Evolutionary conservation across 2,113 vertebrate species (phyloP), one percentile per base, ranked within the genome.

Genomic region (Gambusia holbrooki): DNA sequence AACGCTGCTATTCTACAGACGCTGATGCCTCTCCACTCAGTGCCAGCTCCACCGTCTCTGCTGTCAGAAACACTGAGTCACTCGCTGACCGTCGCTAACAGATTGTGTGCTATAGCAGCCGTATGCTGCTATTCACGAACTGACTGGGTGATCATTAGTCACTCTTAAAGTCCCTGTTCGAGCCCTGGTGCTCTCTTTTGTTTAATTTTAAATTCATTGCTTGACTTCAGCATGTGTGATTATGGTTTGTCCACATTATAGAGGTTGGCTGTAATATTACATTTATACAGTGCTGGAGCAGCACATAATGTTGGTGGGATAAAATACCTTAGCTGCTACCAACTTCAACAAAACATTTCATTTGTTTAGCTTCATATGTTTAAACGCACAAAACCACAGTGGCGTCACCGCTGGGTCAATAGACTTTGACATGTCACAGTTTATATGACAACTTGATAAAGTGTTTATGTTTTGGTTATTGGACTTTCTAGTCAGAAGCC

Each of bases 41-140:
- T 12, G 29, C 76, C 48, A 66, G 64, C 78, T 77, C 82, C 89
- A 76, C 68, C 80, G 4, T 60, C 65, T 54, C 77, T 79, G 79
- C 72, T 74, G 73, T 81, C 86, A 86, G 87, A 87, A 90, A 90
- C 83, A 89, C 83, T 84, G 87, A 93, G 90, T 94, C 90, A 92
- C 87, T 71, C 45, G 11, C 65, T 5, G 72, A 40, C 62, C 62
- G 9, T 76, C 73, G 79, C 77, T 80, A 71, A 84, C 86, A 88
- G 82, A 87, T 70, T 84, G 82, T 84, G 84, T 74, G 11, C 81
- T 75, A 70, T 68, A 78, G 68, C 77, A 86, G 79, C 84, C 86
- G 68, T 83, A 85, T 74, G 71, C 80, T 89, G 83, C 91, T 93
- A 93, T 93, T 93, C 86, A 90, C 80, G 86, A 86, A 83, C 67